Base-by-base conservation (phyloP, 2,797 vertebrate genomes). In the Sitta carolinensis region DNA sequence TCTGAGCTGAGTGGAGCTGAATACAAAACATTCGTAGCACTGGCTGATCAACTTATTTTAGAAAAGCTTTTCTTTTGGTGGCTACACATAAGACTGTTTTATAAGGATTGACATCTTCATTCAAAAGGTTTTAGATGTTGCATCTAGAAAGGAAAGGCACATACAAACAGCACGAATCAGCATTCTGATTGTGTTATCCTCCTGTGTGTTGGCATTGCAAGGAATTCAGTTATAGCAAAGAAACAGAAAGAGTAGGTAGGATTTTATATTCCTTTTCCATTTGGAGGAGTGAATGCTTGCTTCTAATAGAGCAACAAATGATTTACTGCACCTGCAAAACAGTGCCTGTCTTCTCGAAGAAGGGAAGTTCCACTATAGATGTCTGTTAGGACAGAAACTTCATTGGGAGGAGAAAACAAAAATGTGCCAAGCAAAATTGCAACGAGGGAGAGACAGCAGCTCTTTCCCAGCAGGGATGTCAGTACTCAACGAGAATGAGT, bases 401-500 rank as follows among this genome's bases (percentile, higher is more conserved):
- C 30, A 51, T 6, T 51, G 36, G 30, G 36, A 84, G 17, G 30
- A 85, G 59, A 51, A 92, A 79, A 91, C 23, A 78, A 63, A 88
- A 92, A 76, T 10, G 30, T 62, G 68, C 40, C 87, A 83, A 58
- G 26, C 74, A 62, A 69, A 89, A 87, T 73, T 79, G 69, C 72
- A 79, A 10, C 40, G 43, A 84, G n/a, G 25, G 48, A 89, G 51
- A 74, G 29, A 16, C 11, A 38, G 83, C 68, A 90, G 50, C 51
- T 83, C 74, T 30, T 36, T 72, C 80, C 66, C 93, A 95, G 72
- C 84, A 88, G 79, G 75, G 73, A 83, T 52, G 58, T 70, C 76
- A 72, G 55, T 7, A n/a, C 8, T 61, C 68, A 86, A 29, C 0
- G 3, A 76, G 80, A 86, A 69, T 94, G 92, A 94, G 90, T 93